Evolutionary conservation across 2,113 vertebrate genomes (phyloP).

Genomic region (Coptodon rendalli): DNA sequence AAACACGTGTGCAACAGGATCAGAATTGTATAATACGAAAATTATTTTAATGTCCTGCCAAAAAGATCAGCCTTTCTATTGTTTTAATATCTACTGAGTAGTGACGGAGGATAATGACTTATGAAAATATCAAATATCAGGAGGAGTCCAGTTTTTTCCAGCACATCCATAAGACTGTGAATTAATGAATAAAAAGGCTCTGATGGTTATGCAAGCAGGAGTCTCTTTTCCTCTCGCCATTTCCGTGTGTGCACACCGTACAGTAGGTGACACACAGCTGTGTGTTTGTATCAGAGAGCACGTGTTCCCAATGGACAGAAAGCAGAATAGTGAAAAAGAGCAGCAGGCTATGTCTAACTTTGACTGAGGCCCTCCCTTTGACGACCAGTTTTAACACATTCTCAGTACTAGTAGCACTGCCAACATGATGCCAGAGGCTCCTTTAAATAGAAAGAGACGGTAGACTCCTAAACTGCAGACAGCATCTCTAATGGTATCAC

Average conservation of each 20-base stretch:
- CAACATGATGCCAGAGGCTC: conserved; percentile 29
- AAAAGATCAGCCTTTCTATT: neutral
- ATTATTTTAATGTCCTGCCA: neutral
- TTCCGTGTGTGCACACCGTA: neutral
- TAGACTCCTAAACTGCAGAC: neutral
- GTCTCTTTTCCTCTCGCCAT: neutral
- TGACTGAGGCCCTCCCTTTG: conserved; percentile 3
- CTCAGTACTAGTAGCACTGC: conserved; percentile 48
- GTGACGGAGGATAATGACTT: neutral
- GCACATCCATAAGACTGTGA: neutral
- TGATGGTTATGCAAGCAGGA: neutral
- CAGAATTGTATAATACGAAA: neutral
- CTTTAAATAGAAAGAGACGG: conserved; percentile 60
- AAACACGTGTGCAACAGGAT: neutral
- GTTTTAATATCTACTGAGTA: neutral
- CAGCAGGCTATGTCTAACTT: neutral
- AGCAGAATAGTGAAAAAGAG: neutral
- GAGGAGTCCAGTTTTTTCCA: neutral
- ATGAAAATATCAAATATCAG: neutral
- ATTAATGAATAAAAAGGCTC: neutral
- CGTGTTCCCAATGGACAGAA: neutral
- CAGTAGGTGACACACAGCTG: neutral
- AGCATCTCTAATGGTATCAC: neutral
- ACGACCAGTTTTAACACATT: conserved; percentile 45
- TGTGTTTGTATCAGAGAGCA: neutral